phyloP scores from a whole-genome alignment of 2,797 vertebrate species.

The Lepilemur septentrionalis region DNA sequence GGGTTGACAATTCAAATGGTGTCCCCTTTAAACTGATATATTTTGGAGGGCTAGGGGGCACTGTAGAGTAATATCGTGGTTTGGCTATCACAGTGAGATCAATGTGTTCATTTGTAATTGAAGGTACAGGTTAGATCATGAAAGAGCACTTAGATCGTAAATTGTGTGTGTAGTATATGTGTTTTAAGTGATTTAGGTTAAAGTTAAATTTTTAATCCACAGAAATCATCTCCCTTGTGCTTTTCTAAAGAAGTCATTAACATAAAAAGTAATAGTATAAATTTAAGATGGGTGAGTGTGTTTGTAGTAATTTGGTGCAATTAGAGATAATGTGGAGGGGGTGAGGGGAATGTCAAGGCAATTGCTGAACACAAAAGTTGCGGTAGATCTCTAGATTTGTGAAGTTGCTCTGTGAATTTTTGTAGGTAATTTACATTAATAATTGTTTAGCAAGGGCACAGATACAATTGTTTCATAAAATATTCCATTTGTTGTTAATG shows the following conservation, averaged over 20 bases:
- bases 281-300: not conserved
- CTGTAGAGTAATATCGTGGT: conserved; percentile 38
- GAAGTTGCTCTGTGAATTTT: conserved; percentile 38
- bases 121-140: conserved; percentile 17
- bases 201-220: not conserved
- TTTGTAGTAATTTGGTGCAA: conserved; percentile 21
- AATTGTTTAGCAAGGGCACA: conserved; percentile 15
- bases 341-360: not conserved
- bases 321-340: not conserved
- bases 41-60: conserved; percentile 65
- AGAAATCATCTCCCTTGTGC: not conserved
- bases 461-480: conserved; percentile 11
- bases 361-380: not conserved
- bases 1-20: conserved; percentile 22
- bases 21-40: conserved; percentile 31
- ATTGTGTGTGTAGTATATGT: not conserved
- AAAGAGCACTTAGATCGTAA: conserved; percentile 12
- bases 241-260: conserved; percentile 42
- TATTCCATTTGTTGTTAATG: not conserved
- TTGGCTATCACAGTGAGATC: conserved; percentile 5
- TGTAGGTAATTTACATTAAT: conserved; percentile 22
- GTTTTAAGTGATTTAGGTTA: not conserved
- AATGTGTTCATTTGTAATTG: conserved; percentile 47
- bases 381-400: not conserved
- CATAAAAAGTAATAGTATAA: conserved; percentile 26